Percentiles rank a stretch among this genome's conserved stretches.
Conservation (phyloP, 2,113 vertebrate genomes). For the Platichthys stellatus region DNA sequence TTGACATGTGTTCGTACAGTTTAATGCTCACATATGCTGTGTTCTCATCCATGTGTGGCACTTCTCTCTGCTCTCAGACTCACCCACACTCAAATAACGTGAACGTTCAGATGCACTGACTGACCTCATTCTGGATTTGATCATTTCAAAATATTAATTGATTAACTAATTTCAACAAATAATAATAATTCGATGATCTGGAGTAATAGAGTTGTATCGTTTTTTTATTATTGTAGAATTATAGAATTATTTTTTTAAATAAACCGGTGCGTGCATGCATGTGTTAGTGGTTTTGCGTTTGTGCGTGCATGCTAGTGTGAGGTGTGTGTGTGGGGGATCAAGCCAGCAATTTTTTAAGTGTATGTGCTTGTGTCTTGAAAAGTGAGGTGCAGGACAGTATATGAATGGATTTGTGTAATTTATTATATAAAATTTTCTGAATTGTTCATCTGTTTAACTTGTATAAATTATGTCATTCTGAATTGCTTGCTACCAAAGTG, state of each 20-base stretch:
- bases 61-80: not conserved
- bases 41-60: slow-evolving; percentile 2
- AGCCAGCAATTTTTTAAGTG: not conserved
- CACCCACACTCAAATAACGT: not conserved
- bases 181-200: not conserved
- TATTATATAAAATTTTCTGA: not conserved
- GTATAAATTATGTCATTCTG: not conserved
- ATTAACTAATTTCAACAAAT: no score
- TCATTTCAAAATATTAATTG: not conserved
- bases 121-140: not conserved
- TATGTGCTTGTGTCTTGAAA: not conserved
- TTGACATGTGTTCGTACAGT: slow-evolving; percentile 2
- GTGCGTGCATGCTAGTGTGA: no score
- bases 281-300: no score
- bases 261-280: no score
- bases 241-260: no score
- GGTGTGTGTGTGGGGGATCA: no score
- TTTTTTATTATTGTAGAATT: no score
- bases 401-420: not conserved
- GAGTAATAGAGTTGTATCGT: not conserved
- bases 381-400: not conserved
- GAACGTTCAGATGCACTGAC: not conserved
- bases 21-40: not conserved
- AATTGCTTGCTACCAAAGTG: not conserved
- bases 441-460: not conserved